Evolutionary conservation across 2,113 vertebrate species (phyloP), one percentile per base, ranked within the genome.

Genomic region (Rhinolophus ferrumequinum): DNA sequence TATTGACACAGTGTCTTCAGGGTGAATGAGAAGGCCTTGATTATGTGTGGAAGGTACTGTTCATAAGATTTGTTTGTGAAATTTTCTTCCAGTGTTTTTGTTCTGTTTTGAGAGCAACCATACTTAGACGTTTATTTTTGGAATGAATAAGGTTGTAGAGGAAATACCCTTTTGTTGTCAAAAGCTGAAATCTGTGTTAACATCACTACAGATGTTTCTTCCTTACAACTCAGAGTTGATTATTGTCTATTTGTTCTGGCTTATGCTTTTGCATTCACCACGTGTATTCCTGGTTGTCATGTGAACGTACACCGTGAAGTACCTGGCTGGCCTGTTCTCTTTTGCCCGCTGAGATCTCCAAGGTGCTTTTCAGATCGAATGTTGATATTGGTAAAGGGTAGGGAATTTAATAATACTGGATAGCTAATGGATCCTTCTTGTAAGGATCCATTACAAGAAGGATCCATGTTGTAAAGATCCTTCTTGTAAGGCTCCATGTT

Each of bases 61-160:
- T 88, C 19, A 85, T 41, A 90, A 86, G 16, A 52, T 33, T 24
- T 41, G 30, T 21, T 96, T 95, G 28, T 87, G 41, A 10, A 6
- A 81, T 73, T 89, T 56, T 77, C 16, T 21, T 50, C 14, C 21
- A 44, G 4, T 66, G 30, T 62, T 62, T 93, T 80, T 79, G 15
- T 80, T 94, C 47, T 47, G 13, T 76, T 90, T 94, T 28, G 35
- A 82, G 66, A 93, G 3, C 21, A 54, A 2, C 18, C 35, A 28
- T 62, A 28, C 67, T 79, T 81, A 73, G 50, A 80, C 67, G n/a
- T 33, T 96, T 80, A 56, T 26, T 96, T 88, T 80, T 24, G 83
- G 28, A 50, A 76, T 81, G 22, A 38, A 30, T 67, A 62, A 58
- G 50, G 56, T 72, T 85, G 30, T 70, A 56, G 47, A 66, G 35